Base-by-base conservation (phyloP, 2,888 invertebrate genomes). In the Scaptomyza reducta region DNA sequence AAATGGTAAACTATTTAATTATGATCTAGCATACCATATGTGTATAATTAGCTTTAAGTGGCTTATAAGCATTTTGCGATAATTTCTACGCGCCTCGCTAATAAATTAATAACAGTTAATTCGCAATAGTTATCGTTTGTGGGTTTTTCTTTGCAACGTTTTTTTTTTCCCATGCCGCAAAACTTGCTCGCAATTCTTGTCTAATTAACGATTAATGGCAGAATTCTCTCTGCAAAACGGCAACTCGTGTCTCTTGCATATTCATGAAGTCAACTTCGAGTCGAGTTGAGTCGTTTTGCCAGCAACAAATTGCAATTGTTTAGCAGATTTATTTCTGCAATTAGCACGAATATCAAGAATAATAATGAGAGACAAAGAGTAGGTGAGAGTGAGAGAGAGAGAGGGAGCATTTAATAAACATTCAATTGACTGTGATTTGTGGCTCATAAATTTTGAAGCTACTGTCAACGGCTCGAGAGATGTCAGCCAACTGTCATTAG, bases 221-320 rank as follows among this genome's bases (percentile, higher is more conserved):
- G 62, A 53, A 58, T 57, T 58, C 50, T 49, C 45, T 41, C 45
- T 40, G 42, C 40, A 40, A 40, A 40, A 38, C 45, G 42, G 45
- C 44, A 53, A 44, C 41, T 70, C 69, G 74, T 70, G 77, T 38
- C 68, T 62, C 46, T 51, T 82, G 82, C 74, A 88, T 82, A 87
- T 87, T 87, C 82, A 87, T 81, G 86, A 87, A 59, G 59, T 38
- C 44, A 38, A 33, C 35, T 41, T 22, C 3, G 3, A 22, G 22
- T 33, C 40, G 29, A 22, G 11, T 40, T 33, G 31, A 65, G 49
- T 31, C 40, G 27, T 38, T 27, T 25, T 46, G 54, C 54, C 25
- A 62, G 57, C 87, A 83, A 71, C 82, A 86, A 87, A 88, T 86
- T 86, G 80, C 77, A 77, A 79, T 86, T 86, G 76, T 69, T 85